Evolutionary conservation across 2,797 vertebrate genomes (phyloP), one percentile per base, ranked within the genome.

Genomic region (Gila robusta): DNA sequence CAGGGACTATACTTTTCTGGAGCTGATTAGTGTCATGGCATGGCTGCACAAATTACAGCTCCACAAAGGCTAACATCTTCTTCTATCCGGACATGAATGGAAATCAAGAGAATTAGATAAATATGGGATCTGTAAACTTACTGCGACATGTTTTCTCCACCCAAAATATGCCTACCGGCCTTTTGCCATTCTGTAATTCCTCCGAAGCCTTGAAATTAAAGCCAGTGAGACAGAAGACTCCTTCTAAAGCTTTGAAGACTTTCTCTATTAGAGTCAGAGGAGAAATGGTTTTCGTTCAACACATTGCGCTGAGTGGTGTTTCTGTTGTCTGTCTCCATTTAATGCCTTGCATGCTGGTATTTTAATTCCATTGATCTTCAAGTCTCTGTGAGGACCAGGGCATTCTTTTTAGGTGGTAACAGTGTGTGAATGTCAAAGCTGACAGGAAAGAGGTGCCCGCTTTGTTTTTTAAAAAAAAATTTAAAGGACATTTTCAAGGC

Each of bases 11-110:
- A 49, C n/a, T 39, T 82, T 91, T 85, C 90, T 88, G 87, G 5
- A 90, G 59, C 92, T 94, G 94, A 95, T 95, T 94, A 93, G 91
- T 88, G 91, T 92, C 91, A 88, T 92, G 90, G 80, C 84, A 87
- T 72, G 66, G 54, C 84, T 83, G 49, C 64, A 93, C 90, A 94
- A 95, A 95, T 95, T 94, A 93, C 92, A 92, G 92, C 90, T 88
- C 88, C 93, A 88, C 79, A 56, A 92, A 94, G 93, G 90, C 90
- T 91, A 92, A 93, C 93, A 93, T 93, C 93, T 90, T 93, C 91
- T 89, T 91, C 91, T 91, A 59, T 92, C 90, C 88, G 91, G 87
- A 91, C 84, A 64, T 80, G 72, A 91, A 88, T 88, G 87, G 76
- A 87, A 91, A 92, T 91, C 90, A 88, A 89, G 88, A 93, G 90